These are phyloP conservation scores for Criorhina ranunculi DNA, from an alignment of 2,888 invertebrate species.

Conservation along the genomic window DNA sequence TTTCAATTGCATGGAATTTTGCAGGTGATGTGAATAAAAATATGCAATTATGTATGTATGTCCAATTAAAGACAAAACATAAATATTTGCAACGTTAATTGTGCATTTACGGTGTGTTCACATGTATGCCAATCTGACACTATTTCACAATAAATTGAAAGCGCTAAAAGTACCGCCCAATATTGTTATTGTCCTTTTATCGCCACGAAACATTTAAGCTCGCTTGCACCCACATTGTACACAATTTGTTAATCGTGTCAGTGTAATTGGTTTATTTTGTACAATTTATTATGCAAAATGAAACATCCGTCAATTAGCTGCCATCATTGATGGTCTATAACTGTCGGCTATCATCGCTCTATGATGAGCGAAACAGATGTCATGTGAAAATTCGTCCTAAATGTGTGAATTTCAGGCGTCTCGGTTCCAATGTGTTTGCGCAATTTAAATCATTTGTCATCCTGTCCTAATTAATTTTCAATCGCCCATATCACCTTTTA, in stretches of 20 bases:
- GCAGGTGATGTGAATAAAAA: neutral
- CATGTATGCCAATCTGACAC: neutral
- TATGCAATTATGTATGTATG: neutral
- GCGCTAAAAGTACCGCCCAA: neutral
- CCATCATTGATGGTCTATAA: slow-evolving; percentile 68
- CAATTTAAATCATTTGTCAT: slow-evolving; percentile 70
- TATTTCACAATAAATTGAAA: neutral
- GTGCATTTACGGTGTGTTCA: neutral
- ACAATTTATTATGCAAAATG: slow-evolving; percentile 72
- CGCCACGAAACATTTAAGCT: slow-evolving; percentile 49
- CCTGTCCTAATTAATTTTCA: slow-evolving; percentile 70
- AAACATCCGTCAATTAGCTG: slow-evolving; percentile 75
- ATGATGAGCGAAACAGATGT: slow-evolving; percentile 56
- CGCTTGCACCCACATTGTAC: slow-evolving; percentile 32
- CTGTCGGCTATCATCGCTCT: slow-evolving; percentile 60
- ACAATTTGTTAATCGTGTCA: slow-evolving; percentile 59
- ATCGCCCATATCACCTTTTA: slow-evolving; percentile 57
- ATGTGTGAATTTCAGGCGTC: slow-evolving; percentile 47
- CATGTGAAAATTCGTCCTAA: slow-evolving; percentile 52
- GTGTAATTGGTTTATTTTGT: slow-evolving; percentile 71
- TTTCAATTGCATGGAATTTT: too few relatives aligned
- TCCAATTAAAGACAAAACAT: neutral
- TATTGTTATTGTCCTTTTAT: slow-evolving; percentile 42
- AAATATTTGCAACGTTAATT: slow-evolving; percentile 7
- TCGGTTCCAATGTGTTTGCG: slow-evolving; percentile 40